Base-by-base conservation (phyloP, 2,797 vertebrate species). In the Fringilla coelebs region DNA sequence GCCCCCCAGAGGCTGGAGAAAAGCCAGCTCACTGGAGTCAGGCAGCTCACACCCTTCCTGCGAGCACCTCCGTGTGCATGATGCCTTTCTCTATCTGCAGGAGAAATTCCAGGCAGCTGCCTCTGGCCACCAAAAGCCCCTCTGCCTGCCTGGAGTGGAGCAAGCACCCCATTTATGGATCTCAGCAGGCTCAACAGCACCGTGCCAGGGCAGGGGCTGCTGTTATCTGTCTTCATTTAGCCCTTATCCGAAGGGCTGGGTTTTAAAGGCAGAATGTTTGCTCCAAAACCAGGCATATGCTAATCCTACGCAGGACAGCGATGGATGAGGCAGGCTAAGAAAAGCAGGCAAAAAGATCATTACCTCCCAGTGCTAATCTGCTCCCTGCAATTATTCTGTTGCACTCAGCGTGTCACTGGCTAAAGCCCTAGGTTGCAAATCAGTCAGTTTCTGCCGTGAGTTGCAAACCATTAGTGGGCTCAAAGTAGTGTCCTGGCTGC, bases 231-330 rank as follows among this genome's bases (percentile, higher is more conserved):
- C 90, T 92, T 86, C 77, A 49, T 95, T 94, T 87, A 70, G 48
- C 74, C 22, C 0, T 74, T 93, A 68, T 41, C 88, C 24, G 1
- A 76, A 93, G 93, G 90, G 93, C 74, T 94, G 94, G 43, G 74
- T 36, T 97, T 96, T 93, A 94, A 85, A 96, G 93, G 55, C 95
- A 96, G 95, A 82, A 94, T 57, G 67, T 89, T 94, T 94, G 89
- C 85, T 88, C 34, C 20, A 66, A 90, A 97, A 92, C 82, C 93
- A 97, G 90, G 74, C 89, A 88, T 71, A 77, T 92, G 77, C 94
- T 95, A 96, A 96, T 95, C 80, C 85, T 55, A 70, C 15, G 3
- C 43, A 54, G 94, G 97, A 95, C 95, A 92, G 90, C 48, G 7
- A 94, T 93, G 81, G 94, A 91, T 92, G 95, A 96, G 89, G 77